phyloP scores from a whole-genome alignment of 2,797 vertebrate species.

The Trichosurus vulpecula region DNA sequence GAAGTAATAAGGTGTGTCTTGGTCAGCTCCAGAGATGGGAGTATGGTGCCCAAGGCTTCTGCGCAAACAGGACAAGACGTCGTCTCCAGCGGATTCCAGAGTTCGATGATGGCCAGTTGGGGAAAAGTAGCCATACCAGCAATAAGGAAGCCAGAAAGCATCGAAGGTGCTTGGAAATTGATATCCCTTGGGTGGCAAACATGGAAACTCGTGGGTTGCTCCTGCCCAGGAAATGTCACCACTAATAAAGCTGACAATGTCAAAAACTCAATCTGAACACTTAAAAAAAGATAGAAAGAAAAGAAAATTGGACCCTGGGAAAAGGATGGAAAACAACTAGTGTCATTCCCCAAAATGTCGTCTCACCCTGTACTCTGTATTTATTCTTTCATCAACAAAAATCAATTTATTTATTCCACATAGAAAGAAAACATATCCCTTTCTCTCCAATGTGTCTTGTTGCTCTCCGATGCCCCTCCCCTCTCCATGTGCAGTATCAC shows the following conservation, averaged over 20 bases:
- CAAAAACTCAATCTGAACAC: constrained; percentile 28
- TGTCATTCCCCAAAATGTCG: not conserved
- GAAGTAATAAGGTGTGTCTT: not conserved
- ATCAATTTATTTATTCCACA: constrained; percentile 77
- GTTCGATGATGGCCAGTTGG: not conserved
- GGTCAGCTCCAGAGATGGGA: constrained; percentile 14
- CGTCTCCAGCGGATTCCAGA: not conserved
- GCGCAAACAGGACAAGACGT: not conserved
- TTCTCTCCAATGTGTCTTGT: constrained; percentile 6
- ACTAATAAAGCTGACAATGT: constrained; percentile 51
- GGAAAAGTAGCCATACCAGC: not conserved
- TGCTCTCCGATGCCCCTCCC: not conserved
- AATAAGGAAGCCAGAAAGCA: not conserved
- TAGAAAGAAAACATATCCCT: constrained; percentile 45
- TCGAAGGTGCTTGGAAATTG: constrained; percentile 46
- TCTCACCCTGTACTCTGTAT: constrained; percentile 28
- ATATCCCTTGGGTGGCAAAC: not conserved
- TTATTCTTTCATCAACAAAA: constrained; percentile 71
- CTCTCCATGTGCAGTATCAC: not conserved
- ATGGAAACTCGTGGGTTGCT: not conserved
- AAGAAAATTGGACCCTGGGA: not conserved
- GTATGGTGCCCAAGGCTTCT: not conserved
- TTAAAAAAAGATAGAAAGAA: not conserved
- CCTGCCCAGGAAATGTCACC: rapidly evolving
- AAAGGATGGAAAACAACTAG: not conserved